Evolutionary conservation across 35 echinoderm and acorn worm species (phyloP), one percentile per base, ranked within the genome.

Genomic region (Chiridota heheva): DNA sequence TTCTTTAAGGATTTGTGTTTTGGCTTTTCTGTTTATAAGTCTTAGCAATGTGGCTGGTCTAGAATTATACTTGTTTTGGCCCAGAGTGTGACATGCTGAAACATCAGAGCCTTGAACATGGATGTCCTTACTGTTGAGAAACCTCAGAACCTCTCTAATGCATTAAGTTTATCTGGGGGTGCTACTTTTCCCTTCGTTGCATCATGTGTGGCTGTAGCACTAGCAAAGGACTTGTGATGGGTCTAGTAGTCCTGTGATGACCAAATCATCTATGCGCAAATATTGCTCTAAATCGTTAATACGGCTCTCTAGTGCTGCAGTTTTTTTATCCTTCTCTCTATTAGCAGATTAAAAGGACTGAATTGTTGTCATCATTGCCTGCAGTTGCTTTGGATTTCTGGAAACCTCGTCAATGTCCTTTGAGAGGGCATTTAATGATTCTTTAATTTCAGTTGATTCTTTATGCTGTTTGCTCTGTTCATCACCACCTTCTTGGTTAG

Each of bases 311-410:
- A 66, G 37, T 5, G 3, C 25, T 35, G 27, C 37, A 15, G 37
- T 29, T 66, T 66, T 66, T 35, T 66, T 35, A 35, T 66, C 25
- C 31, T 63, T 63, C 5, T 63, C 60, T 26, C 31, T 63, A 63
- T 63, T 63, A 7, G 60, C 7, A 63, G 62, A 66, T 36, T 66
- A 35, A 33, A 66, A 4, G 25, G 62, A 5, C 62, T 66, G 62
- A 17, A 66, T 28, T 33, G 62, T 66, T 66, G 62, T 33, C 62
- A 66, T 66, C 62, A 66, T 66, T 29, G 29, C 37, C 27, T 66
- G 62, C 3, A 66, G 62, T 66, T 66, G 62, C 25, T 66, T 66
- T 17, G 30, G 24, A 66, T 66, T 66, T 66, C 37, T 66, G 62
- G 62, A 66, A 26, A 66, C 62, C 37, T 66, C 62, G 37, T 26